phyloP scores from a whole-genome alignment of 2,113 vertebrate genomes.

The Cephalopterus ornatus region DNA sequence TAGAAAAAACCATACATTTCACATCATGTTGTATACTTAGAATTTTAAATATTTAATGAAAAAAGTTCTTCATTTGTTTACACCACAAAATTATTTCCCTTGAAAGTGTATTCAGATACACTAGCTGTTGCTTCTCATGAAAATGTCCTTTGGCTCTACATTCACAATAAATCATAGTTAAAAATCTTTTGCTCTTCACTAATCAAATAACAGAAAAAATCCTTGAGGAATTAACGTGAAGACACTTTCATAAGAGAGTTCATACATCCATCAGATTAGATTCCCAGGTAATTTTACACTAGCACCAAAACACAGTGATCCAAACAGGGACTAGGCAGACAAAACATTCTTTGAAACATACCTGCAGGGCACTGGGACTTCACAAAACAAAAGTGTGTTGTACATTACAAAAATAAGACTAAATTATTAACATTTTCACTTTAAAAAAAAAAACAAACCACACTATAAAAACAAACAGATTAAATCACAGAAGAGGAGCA shows the following conservation, averaged over 20 bases:
- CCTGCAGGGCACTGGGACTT: not conserved
- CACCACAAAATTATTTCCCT: not conserved
- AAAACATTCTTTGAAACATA: not conserved
- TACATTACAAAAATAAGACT: not conserved
- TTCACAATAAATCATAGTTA: not conserved
- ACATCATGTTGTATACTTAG: not conserved
- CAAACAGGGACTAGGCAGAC: not conserved
- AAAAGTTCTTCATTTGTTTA: not conserved
- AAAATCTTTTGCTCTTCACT: not conserved
- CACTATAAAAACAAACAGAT: not conserved
- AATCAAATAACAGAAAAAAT: not conserved
- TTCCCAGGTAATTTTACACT: not conserved
- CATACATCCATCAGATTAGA: not conserved
- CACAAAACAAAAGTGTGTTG: not conserved
- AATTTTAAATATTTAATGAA: not conserved
- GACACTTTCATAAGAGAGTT: not conserved
- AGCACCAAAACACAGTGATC: not conserved
- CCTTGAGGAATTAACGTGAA: slow-evolving; percentile 2
- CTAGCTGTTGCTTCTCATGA: not conserved
- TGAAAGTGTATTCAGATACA: not conserved
- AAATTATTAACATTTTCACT: not conserved
- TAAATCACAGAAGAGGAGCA: not conserved
- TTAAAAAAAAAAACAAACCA: not conserved
- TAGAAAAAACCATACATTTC: not conserved
- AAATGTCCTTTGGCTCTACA: not conserved